These are phyloP conservation scores for Seriola quinqueradiata DNA, from an alignment of 2,113 vertebrate genomes.

Conservation along the genomic window DNA sequence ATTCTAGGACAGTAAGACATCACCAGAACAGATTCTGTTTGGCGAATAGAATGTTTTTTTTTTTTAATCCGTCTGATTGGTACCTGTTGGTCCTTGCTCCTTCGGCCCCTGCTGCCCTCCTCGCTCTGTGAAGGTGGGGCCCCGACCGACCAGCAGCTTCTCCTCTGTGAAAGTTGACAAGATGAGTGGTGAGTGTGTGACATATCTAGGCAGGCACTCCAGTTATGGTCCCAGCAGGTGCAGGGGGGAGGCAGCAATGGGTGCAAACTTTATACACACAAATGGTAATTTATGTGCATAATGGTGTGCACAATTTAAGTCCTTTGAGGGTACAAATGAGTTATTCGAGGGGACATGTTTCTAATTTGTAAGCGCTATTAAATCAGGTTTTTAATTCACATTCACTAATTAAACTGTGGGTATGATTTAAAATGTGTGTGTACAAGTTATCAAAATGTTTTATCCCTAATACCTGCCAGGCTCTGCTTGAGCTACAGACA, in stretches of 20 bases:
- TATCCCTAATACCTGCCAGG: neutral
- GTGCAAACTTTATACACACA: conserved; percentile 2
- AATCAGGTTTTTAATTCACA: neutral
- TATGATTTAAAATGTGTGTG: neutral
- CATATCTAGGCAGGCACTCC: neutral
- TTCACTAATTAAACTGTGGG: neutral
- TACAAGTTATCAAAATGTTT: neutral
- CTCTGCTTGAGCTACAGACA: neutral
- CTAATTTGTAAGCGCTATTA: neutral
- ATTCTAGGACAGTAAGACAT: conserved; percentile 43
- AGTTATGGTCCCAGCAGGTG: neutral
- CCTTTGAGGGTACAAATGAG: neutral
- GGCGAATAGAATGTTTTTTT: neutral
- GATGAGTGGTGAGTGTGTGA: conserved; percentile 8
- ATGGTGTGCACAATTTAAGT: neutral
- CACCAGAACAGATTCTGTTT: conserved; percentile 17
- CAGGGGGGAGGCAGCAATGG: neutral
- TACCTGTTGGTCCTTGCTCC: conserved; percentile 86
- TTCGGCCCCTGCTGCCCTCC: conserved; percentile 86
- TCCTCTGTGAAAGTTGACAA: conserved; percentile 79
- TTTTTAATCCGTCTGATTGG: neutral
- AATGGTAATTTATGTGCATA: neutral
- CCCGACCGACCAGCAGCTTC: conserved; percentile 85
- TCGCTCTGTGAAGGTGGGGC: conserved; percentile 82
- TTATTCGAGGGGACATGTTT: neutral